A percentile compares a stretch with the other conserved stretches of the same genome.
These are phyloP conservation scores for Drosophila tani DNA, from an alignment of 1,140 invertebrate genomes.

Conservation along the genomic window DNA sequence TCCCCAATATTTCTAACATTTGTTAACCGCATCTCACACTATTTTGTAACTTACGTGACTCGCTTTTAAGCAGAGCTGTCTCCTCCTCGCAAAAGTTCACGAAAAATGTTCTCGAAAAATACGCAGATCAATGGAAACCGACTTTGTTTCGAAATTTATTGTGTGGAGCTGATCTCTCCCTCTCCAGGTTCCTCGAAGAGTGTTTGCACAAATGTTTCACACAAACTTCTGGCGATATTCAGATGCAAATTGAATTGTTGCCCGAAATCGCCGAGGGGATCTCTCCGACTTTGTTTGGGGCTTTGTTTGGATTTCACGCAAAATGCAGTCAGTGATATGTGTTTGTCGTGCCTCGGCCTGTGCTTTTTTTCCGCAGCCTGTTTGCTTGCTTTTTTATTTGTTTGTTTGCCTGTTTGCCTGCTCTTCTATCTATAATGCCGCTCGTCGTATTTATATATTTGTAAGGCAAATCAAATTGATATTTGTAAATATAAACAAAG, in stretches of 20 bases:
- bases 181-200: neutral
- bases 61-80: neutral
- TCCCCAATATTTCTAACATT: neutral
- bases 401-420: neutral
- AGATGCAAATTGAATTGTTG: slow-evolving; percentile 44
- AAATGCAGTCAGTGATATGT: slow-evolving; percentile 57
- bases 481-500: slow-evolving; percentile 64
- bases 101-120: slow-evolving; percentile 20
- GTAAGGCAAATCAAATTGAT: slow-evolving; percentile 43
- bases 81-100: slow-evolving; percentile 4
- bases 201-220: slow-evolving; percentile 47
- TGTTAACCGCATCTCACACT: neutral
- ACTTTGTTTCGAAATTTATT: slow-evolving; percentile 28
- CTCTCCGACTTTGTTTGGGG: slow-evolving; percentile 9
- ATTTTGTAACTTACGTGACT: slow-evolving; percentile 21
- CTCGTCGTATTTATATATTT: slow-evolving; percentile 28
- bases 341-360: slow-evolving; percentile 22
- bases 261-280: slow-evolving; percentile 4
- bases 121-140: slow-evolving; percentile 12
- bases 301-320: slow-evolving; percentile 15
- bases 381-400: slow-evolving; percentile 7
- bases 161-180: slow-evolving; percentile 15
- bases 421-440: slow-evolving; percentile 16
- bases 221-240: slow-evolving; percentile 25
- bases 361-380: slow-evolving; percentile 4